Base-by-base conservation (phyloP, 2,797 vertebrate species). In the Eulemur rubriventer region DNA sequence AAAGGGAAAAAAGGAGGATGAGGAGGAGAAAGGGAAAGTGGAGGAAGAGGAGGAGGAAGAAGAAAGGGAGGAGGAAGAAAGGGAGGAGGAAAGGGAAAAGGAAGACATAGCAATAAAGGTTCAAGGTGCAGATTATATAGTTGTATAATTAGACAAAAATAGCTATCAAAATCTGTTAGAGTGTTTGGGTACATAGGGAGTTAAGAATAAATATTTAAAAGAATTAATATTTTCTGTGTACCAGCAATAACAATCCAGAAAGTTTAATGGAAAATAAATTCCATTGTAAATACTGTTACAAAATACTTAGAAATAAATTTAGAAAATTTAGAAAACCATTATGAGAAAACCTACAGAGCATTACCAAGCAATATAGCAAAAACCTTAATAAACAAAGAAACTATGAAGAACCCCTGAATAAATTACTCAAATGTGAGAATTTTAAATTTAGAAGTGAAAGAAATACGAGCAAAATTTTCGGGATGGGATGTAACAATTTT, bases 1-100 rank as follows among this genome's bases (percentile, higher is more conserved):
- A 22, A 3, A 41, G 11, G 26, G 33, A 5, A 2, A 12, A 0
- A 0, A 17, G 22, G 18, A 28, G 13, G 24, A 41, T 13, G 30
- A 26, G 30, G 26, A 70, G 57, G 35, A 63, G 28, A 5, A 26
- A 9, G 63, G 12, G 33, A 8, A 72, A 10, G 11, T 26, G 0
- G 28, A 43, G 1, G 3, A 20, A 4, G 0, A 89, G 3, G 13
- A 10, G 17, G 2, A n/a, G 6, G n/a, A 28, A 8, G 7, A 17
- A 0, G 0, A 18, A 22, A 20, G 26, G 20, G n/a, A 50, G 14
- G 46, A 6, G 41, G 48, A 55, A 59, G 35, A 83, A n/a, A 65
- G 33, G 63, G 17, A n/a, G 16, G 63, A n/a, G 30, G 63, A 65
- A 65, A 67, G 12, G 30, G 24, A 26, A 67, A 28, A 10, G 61